Evolutionary conservation across 1,140 invertebrate species (phyloP).

Genomic region (Ips nitidus): DNA sequence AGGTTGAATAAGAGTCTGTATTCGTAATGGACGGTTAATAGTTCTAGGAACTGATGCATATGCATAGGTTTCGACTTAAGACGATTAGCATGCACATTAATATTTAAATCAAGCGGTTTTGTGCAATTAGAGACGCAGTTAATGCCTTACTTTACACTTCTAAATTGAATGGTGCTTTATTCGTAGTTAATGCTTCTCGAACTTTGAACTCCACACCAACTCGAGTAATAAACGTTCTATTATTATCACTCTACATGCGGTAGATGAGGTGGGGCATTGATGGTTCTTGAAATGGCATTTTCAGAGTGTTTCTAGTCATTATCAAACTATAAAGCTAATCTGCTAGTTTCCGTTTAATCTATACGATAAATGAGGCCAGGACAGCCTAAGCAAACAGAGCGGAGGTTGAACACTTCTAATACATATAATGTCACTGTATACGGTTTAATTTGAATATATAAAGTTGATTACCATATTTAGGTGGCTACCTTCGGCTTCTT

Average conservation of each 20-base stretch:
- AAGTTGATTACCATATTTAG: conserved; percentile 32
- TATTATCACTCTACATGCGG: too few relatives aligned
- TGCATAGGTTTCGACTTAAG: background rate
- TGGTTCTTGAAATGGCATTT: too few relatives aligned
- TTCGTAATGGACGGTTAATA: background rate
- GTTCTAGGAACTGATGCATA: conserved; percentile 3
- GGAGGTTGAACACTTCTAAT: background rate
- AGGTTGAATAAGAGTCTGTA: too few relatives aligned
- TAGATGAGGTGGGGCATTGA: too few relatives aligned
- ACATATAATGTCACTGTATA: conserved; percentile 13
- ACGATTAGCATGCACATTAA: conserved; percentile 2
- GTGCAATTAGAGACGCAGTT: background rate
- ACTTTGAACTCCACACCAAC: too few relatives aligned
- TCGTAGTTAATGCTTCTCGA: too few relatives aligned
- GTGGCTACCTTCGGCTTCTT: conserved; percentile 30
- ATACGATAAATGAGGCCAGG: background rate
- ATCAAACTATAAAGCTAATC: too few relatives aligned
- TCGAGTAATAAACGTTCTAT: too few relatives aligned
- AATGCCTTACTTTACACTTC: too few relatives aligned
- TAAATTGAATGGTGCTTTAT: too few relatives aligned
- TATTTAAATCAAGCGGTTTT: conserved; percentile 10
- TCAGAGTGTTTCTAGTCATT: too few relatives aligned
- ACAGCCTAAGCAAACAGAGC: background rate
- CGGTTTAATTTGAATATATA: conserved; percentile 24
- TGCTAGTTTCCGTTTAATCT: too few relatives aligned